Conservation (phyloP, 1,140 invertebrate genomes). For the Pentalonia nigronervosa region DNA sequence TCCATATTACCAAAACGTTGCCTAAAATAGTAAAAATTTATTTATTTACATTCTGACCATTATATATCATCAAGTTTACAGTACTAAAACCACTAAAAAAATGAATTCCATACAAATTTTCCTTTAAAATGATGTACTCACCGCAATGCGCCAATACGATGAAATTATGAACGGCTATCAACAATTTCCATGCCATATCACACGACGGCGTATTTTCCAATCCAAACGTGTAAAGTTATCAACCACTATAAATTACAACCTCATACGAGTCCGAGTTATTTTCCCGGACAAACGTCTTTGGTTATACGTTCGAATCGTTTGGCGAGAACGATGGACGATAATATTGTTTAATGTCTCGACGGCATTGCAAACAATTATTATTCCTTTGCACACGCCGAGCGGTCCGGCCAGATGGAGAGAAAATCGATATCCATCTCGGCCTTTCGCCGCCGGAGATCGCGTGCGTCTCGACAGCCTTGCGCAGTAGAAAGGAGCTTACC, state of each 20-base stretch:
- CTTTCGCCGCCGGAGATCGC: not conserved
- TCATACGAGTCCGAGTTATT: not conserved
- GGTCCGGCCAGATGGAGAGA: not conserved
- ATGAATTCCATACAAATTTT: too few relatives aligned
- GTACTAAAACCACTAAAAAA: too few relatives aligned
- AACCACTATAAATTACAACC: not conserved
- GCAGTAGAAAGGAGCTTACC: not conserved
- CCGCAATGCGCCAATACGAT: slow-evolving; percentile 24
- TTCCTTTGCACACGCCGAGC: too few relatives aligned
- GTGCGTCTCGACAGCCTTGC: not conserved
- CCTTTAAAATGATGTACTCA: not conserved
- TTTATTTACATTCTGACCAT: too few relatives aligned
- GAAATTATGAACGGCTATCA: not conserved
- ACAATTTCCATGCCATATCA: slow-evolving; percentile 35
- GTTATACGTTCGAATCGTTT: not conserved
- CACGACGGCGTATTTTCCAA: not conserved
- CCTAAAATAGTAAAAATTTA: too few relatives aligned
- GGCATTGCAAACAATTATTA: not conserved
- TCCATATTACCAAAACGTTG: too few relatives aligned
- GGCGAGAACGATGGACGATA: not conserved
- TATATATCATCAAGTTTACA: too few relatives aligned
- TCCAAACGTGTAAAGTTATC: not conserved
- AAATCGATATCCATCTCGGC: not conserved
- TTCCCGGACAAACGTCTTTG: not conserved
- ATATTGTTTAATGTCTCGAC: not conserved